A percentile compares a stretch with the other conserved stretches of the same genome.
These are phyloP conservation scores for Myopa testacea DNA, from an alignment of 2,888 invertebrate genomes.

Conservation along the genomic window DNA sequence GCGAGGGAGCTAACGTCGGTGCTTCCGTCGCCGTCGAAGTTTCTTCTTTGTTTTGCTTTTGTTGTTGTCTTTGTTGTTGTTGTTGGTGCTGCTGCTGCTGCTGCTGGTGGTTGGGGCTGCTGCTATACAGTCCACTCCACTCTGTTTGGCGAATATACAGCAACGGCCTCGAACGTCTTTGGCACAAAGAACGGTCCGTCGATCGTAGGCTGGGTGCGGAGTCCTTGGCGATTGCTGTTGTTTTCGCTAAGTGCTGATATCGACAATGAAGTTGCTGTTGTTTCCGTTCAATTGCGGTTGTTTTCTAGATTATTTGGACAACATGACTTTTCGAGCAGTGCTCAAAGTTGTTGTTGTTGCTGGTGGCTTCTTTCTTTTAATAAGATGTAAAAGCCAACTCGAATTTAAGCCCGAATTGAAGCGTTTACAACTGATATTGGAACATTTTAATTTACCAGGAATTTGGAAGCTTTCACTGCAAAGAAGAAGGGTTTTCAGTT, in stretches of 20 bases:
- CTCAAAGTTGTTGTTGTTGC: too few species aligned
- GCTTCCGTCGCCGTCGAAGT: not conserved
- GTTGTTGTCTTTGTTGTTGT: not conserved
- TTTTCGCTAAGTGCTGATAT: not conserved
- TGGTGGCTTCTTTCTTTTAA: too few species aligned
- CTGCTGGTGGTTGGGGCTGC: not conserved
- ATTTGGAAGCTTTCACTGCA: too few species aligned
- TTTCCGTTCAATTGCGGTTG: not conserved
- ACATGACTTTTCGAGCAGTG: too few species aligned
- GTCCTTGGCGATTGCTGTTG: not conserved
- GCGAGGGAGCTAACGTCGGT: slow-evolving; percentile 6
- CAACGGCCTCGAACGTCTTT: too few species aligned
- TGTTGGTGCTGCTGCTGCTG: not conserved
- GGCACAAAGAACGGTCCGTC: not conserved
- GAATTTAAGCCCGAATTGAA: too few species aligned
- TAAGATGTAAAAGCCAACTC: too few species aligned
- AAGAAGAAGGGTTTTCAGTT: too few species aligned
- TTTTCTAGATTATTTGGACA: not conserved
- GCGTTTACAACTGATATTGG: too few species aligned
- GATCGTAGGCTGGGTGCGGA: slow-evolving; percentile 20
- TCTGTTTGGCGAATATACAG: not conserved
- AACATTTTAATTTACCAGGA: too few species aligned
- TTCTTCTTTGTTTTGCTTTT: too few species aligned
- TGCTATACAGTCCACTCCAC: not conserved
- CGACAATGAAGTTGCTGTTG: not conserved